Percentiles rank a stretch among this genome's conserved stretches.
Evolutionary conservation across 2,113 vertebrate species (phyloP).

Genomic region (Nothobranchius furzeri): DNA sequence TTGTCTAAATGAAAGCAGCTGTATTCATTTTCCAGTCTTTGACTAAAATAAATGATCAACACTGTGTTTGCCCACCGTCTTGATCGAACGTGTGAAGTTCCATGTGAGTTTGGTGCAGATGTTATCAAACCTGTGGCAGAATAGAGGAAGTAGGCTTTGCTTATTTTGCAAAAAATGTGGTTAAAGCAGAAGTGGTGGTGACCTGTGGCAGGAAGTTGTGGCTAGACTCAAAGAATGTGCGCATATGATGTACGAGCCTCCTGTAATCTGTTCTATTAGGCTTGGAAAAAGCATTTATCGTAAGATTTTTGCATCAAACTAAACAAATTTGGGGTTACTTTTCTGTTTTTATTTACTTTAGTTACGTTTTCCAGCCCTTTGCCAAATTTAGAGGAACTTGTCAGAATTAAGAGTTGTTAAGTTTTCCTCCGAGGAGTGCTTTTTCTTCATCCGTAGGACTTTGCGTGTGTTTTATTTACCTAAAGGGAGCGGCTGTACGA

Average conservation of each 20-base stretch:
- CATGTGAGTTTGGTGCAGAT: neutral
- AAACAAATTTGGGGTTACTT: too few species aligned
- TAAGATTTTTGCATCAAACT: too few species aligned
- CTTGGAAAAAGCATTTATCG: neutral
- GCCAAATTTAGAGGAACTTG: too few species aligned
- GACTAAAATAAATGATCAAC: neutral
- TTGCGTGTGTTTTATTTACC: too few species aligned
- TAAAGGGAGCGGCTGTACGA: too few species aligned
- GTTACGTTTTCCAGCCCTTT: too few species aligned
- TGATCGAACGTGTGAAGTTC: neutral
- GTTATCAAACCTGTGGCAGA: neutral
- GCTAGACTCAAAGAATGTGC: constrained; percentile 19
- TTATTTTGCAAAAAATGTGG: constrained; percentile 36
- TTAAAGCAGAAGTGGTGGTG: constrained; percentile 17
- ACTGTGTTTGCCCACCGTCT: neutral
- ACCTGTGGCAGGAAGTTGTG: constrained; percentile 31
- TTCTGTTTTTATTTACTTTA: too few species aligned
- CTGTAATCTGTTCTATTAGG: neutral
- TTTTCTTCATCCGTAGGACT: too few species aligned
- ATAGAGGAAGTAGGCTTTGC: constrained; percentile 38
- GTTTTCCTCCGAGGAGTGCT: too few species aligned
- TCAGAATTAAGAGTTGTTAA: too few species aligned
- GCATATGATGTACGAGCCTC: neutral
- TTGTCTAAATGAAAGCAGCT: constrained; percentile 1
- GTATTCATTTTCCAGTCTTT: neutral